Conservation (phyloP, 2,113 vertebrate genomes). For the Rutilus rutilus region DNA sequence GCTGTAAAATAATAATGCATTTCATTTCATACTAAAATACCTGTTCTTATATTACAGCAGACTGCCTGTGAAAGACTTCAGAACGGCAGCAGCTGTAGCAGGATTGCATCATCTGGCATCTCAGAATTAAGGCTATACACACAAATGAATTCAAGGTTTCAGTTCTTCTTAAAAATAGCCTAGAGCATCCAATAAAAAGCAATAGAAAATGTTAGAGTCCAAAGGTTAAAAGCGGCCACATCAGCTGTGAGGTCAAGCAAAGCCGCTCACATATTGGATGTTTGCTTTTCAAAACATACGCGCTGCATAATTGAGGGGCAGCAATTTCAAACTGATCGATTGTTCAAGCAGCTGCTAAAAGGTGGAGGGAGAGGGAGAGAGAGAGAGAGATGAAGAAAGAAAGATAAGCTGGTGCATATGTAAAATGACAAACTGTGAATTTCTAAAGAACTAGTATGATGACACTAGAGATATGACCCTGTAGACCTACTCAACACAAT, state of each 20-base stretch:
- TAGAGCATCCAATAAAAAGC: not conserved
- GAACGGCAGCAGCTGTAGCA: not conserved
- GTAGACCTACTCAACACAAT: not conserved
- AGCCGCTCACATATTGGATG: conserved; percentile 32
- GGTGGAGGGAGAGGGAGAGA: not conserved
- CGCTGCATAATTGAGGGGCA: conserved; percentile 9
- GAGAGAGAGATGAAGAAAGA: not conserved
- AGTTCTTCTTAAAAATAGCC: not conserved
- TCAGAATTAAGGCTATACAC: conserved; percentile 12
- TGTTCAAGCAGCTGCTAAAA: conserved; percentile 16
- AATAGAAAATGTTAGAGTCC: conserved; percentile 13
- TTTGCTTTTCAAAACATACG: conserved; percentile 25
- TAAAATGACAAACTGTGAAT: not conserved
- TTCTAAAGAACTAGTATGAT: not conserved
- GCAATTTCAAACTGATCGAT: conserved; percentile 38
- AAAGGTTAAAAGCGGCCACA: conserved; percentile 27
- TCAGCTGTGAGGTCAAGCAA: conserved; percentile 33
- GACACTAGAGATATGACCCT: not conserved
- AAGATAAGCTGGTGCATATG: not conserved
- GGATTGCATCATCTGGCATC: conserved; percentile 19
- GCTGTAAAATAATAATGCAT: not conserved
- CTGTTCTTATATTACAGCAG: conserved; percentile 8
- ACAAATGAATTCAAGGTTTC: conserved; percentile 27
- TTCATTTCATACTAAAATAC: not conserved
- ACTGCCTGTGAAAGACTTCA: not conserved